Evolutionary conservation across 2,797 vertebrate species (phyloP).

Genomic region (Phataginus tetradactyla): DNA sequence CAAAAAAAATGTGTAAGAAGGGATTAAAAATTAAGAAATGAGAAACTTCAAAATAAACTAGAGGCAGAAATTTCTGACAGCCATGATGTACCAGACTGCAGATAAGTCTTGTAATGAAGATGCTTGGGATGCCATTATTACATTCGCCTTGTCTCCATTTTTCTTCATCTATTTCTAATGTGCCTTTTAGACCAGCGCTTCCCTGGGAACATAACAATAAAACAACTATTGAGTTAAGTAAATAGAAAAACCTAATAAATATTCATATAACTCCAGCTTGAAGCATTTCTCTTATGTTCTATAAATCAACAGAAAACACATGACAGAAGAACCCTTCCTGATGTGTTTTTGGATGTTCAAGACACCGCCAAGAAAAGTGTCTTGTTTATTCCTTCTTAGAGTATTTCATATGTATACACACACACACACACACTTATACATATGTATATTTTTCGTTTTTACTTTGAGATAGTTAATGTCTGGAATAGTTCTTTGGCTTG

Average conservation of each 20-base stretch:
- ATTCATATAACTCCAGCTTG: neutral
- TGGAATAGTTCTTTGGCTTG: neutral
- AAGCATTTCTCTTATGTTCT: slow-evolving; percentile 53
- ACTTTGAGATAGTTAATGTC: neutral
- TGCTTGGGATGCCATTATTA: neutral
- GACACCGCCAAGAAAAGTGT: neutral
- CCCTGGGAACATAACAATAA: slow-evolving; percentile 38
- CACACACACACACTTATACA: no score
- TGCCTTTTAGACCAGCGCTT: neutral
- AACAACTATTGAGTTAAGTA: slow-evolving; percentile 54
- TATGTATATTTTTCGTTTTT: neutral
- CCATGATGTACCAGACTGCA: neutral
- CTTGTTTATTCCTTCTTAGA: neutral
- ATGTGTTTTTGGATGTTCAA: neutral
- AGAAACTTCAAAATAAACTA: slow-evolving; percentile 29
- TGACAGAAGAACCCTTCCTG: neutral
- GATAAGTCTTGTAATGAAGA: neutral
- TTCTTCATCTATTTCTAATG: slow-evolving; percentile 42
- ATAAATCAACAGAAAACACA: slow-evolving; percentile 5
- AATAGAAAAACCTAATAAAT: slow-evolving; percentile 56
- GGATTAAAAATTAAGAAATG: slow-evolving; percentile 19
- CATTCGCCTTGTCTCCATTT: slow-evolving; percentile 34
- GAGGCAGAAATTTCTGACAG: neutral
- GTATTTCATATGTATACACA: neutral
- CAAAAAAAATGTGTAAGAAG: neutral